Evolutionary conservation across 2,797 vertebrate genomes (phyloP), one percentile per base, ranked within the genome.

Genomic region (Smutsia gigantea): DNA sequence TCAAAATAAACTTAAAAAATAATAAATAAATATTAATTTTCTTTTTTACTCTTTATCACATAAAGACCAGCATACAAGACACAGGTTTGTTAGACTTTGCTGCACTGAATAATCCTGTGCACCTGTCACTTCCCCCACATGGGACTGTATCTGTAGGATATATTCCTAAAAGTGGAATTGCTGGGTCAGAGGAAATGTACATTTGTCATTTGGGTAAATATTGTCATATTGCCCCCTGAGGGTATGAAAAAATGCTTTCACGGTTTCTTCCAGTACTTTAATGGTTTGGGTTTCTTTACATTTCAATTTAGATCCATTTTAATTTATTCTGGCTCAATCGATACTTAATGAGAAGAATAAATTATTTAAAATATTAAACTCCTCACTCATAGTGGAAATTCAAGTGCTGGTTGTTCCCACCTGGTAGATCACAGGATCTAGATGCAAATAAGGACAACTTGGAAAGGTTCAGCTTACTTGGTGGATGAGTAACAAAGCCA

Each of bases 401-500:
- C 78, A 87, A 96, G 72, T 34, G 27, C 93, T 42, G 23, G 46
- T 68, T 84, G n/a, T 84, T 72, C 69, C 64, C 69, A 75, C 77
- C 87, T 83, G 87, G 71, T 39, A 34, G 92, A 87, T 94, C 90
- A 91, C 88, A 95, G 92, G 85, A 94, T 87, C 95, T 53, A 39
- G 92, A 94, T 86, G 77, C 90, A 93, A 86, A 95, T 68, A 83
- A 97, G 87, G 74, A 64, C 53, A 6, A 4, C 85, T 66, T 46
- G 34, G 53, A 14, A 59, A 74, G 97, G 85, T 18, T 96, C 95
- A 53, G 59, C 37, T 97, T 97, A 96, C 97, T 13, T 53, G 12
- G 93, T n/a, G 69, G 82, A 53, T 29, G 61, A 89, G 21, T 37
- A 37, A 51, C 49, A 31, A 1, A 90, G 59, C 92, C 29, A 78